phyloP scores from a whole-genome alignment of 2,113 vertebrate genomes.

The Takifugu flavidus region DNA sequence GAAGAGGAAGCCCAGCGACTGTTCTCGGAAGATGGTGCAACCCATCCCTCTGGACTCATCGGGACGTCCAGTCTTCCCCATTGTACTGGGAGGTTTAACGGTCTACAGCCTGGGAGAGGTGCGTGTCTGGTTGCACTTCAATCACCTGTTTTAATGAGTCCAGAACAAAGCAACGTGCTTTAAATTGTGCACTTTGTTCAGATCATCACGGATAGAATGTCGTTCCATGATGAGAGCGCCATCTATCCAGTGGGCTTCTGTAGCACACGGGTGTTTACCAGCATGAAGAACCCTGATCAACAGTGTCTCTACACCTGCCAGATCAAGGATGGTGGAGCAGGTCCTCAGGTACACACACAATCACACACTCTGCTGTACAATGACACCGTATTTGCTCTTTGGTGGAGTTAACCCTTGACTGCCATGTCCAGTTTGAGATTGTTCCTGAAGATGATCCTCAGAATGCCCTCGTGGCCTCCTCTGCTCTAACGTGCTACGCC shows the following conservation, averaged over 20 bases:
- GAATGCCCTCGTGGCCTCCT: constrained; percentile 78
- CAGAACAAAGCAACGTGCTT: not conserved
- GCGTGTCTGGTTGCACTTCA: constrained; percentile 19
- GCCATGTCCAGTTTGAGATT: constrained; percentile 81
- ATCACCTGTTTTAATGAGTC: not conserved
- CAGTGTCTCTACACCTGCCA: constrained; percentile 90
- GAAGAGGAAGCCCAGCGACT: constrained; percentile 80
- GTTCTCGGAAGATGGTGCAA: constrained; percentile 80
- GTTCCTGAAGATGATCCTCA: constrained; percentile 88
- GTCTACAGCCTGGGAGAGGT: constrained; percentile 91
- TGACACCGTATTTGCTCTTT: not conserved
- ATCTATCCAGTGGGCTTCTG: constrained; percentile 91
- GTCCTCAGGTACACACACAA: constrained; percentile 78
- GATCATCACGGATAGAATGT: constrained; percentile 84
- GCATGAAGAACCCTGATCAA: constrained; percentile 79
- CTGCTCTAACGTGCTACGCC: constrained; percentile 79
- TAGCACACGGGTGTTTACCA: constrained; percentile 83
- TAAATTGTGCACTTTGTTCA: constrained; percentile 21
- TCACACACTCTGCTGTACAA: not conserved
- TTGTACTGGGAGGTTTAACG: constrained; percentile 83
- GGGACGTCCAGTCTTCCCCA: constrained; percentile 86
- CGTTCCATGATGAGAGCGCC: constrained; percentile 83
- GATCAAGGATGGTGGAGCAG: constrained; percentile 82
- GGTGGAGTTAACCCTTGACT: not conserved
- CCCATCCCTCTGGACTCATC: constrained; percentile 85